Conservation (phyloP, 2,888 invertebrate species). For the Parnassius smintheus region DNA sequence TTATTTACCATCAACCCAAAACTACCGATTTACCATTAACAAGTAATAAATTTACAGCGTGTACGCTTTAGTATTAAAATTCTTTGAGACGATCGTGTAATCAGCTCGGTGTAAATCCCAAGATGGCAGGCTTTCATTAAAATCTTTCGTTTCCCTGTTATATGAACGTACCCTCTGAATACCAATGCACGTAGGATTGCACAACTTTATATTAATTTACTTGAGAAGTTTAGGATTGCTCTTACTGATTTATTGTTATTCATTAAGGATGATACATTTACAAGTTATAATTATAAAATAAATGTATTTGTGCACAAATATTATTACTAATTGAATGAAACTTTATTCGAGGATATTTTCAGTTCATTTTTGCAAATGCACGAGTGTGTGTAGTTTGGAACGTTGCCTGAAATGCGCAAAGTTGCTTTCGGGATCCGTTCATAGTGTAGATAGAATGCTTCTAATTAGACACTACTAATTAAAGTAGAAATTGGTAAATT, state of each 20-base stretch:
- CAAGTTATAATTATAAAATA: slow-evolving; percentile 8
- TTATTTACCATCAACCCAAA: no score
- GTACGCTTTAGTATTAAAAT: slow-evolving; percentile 3
- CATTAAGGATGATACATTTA: slow-evolving; percentile 48
- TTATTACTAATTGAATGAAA: no score
- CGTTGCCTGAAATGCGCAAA: no score
- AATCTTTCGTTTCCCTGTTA: slow-evolving; percentile 74
- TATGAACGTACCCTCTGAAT: slow-evolving; percentile 70
- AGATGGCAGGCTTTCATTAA: slow-evolving; percentile 70
- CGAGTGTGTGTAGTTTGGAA: no score
- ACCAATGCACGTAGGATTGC: slow-evolving; percentile 71
- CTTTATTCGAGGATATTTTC: no score
- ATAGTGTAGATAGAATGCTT: slow-evolving; percentile 1
- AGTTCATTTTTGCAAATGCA: no score
- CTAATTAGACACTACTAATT: slow-evolving; percentile 36
- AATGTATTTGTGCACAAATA: background rate
- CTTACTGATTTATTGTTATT: slow-evolving; percentile 71
- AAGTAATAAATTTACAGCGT: no score
- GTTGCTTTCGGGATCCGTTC: no score
- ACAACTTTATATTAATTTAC: slow-evolving; percentile 79
- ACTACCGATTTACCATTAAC: no score
- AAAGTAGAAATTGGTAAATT: slow-evolving; percentile 46
- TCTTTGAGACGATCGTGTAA: slow-evolving; percentile 22
- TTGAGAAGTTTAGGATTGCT: slow-evolving; percentile 64
- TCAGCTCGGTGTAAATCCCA: slow-evolving; percentile 46